Evolutionary conservation across 2,113 vertebrate species (phyloP).

Genomic region (Lepisosteus osseus): DNA sequence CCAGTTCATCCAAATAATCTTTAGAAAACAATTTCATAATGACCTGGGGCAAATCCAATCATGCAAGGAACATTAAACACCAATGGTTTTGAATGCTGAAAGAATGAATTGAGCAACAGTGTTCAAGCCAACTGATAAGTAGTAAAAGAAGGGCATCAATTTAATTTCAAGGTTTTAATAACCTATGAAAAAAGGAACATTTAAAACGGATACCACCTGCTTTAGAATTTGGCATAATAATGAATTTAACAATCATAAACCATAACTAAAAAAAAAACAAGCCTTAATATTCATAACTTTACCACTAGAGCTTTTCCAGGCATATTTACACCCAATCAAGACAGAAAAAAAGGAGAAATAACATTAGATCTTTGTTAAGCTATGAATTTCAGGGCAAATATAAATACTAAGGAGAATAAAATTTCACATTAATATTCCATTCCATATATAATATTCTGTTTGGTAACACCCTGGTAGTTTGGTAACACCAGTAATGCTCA

Average conservation of each 20-base stretch:
- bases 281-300: slow-evolving; percentile 9
- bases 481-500: too few species aligned
- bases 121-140: slow-evolving; percentile 32
- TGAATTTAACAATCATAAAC: slow-evolving; percentile 35
- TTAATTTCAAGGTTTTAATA: slow-evolving; percentile 40
- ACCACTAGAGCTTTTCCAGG: not conserved
- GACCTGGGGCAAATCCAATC: slow-evolving; percentile 31
- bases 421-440: too few species aligned
- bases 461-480: too few species aligned
- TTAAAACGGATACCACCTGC: slow-evolving; percentile 33
- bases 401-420: too few species aligned
- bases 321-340: slow-evolving; percentile 11
- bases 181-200: slow-evolving; percentile 37
- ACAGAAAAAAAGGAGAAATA: slow-evolving; percentile 9
- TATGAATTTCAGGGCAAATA: too few species aligned
- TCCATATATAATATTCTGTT: too few species aligned
- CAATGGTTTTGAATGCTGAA: slow-evolving; percentile 9
- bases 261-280: not conserved
- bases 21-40: slow-evolving; percentile 22
- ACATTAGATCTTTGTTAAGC: too few species aligned
- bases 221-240: slow-evolving; percentile 45
- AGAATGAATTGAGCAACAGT: slow-evolving; percentile 15
- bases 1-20: slow-evolving; percentile 30
- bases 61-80: slow-evolving; percentile 25
- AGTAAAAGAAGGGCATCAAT: slow-evolving; percentile 33